Conservation (phyloP, 2,888 invertebrate genomes). For the Strigamia maritima region DNA sequence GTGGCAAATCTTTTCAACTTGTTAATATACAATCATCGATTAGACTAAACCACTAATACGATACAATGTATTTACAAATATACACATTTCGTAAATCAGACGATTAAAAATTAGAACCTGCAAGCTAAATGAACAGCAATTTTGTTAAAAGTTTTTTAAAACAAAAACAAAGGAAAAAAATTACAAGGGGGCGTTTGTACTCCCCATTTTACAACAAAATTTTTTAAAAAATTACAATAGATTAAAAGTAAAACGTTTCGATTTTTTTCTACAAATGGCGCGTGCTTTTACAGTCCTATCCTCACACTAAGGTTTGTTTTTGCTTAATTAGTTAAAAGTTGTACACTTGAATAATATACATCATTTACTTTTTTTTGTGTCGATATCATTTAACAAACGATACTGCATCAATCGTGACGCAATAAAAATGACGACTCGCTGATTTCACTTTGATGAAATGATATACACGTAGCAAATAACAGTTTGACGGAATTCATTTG, state of each 20-base stretch:
- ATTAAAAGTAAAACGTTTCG: constrained; percentile 16
- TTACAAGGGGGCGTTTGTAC: constrained; percentile 26
- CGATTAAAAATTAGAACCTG: constrained; percentile 38
- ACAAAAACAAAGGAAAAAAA: constrained; percentile 33
- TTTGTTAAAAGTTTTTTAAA: constrained; percentile 7
- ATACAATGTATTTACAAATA: constrained; percentile 43
- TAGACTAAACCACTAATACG: constrained; percentile 41
- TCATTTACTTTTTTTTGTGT: not conserved
- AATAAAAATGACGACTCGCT: constrained; percentile 19
- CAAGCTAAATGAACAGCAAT: constrained; percentile 36
- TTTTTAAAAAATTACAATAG: not conserved
- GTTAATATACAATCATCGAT: constrained; percentile 42
- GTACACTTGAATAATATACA: constrained; percentile 32
- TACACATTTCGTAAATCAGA: constrained; percentile 40
- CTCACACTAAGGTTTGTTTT: constrained; percentile 9
- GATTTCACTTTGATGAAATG: constrained; percentile 28
- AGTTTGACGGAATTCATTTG: constrained; percentile 34
- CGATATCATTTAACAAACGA: constrained; percentile 15
- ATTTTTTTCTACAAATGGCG: constrained; percentile 34
- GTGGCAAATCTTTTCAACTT: constrained; percentile 40
- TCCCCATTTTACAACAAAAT: constrained; percentile 1
- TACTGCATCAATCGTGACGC: not conserved
- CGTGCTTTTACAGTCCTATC: constrained; percentile 31
- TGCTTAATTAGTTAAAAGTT: constrained; percentile 22
- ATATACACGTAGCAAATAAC: constrained; percentile 27